phyloP scores from a whole-genome alignment of 2,113 vertebrate species.

The Callipepla squamata region DNA sequence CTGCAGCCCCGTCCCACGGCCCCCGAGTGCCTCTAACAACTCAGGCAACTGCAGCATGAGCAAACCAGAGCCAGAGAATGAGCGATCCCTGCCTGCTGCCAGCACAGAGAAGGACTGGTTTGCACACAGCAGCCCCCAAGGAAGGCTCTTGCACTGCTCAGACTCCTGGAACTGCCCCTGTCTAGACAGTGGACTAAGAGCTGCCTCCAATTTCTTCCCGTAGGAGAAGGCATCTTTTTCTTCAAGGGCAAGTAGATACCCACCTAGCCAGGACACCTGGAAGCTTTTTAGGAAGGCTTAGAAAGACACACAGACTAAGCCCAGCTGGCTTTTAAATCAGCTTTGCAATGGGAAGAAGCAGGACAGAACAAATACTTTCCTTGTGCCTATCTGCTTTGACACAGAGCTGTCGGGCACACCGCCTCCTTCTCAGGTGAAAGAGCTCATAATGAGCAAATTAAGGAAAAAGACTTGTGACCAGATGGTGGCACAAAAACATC shows the following conservation, averaged over 20 bases:
- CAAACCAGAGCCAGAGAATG: not conserved
- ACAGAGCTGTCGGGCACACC: not conserved
- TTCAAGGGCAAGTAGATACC: not conserved
- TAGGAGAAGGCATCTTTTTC: not conserved
- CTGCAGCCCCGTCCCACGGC: not conserved
- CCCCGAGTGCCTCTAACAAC: not conserved
- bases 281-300: not conserved
- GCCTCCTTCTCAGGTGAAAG: slow-evolving; percentile 23
- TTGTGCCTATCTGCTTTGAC: not conserved
- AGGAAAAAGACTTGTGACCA: slow-evolving; percentile 12
- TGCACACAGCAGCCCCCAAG: not conserved
- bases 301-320: not conserved
- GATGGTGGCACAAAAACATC: slow-evolving; percentile 54
- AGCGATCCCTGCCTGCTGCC: not conserved
- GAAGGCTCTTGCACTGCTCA: not conserved
- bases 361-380: not conserved
- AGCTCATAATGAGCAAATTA: slow-evolving; percentile 24
- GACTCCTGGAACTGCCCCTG: not conserved
- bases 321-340: slow-evolving; percentile 2
- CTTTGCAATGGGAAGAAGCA: not conserved
- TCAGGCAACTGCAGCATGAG: rapidly evolving
- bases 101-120: not conserved
- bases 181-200: not conserved
- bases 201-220: not conserved
- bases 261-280: not conserved